A percentile compares a stretch with the other conserved stretches of the same genome.
Evolutionary conservation across 2,797 vertebrate species (phyloP).

Genomic region (Tympanoctomys barrerae): DNA sequence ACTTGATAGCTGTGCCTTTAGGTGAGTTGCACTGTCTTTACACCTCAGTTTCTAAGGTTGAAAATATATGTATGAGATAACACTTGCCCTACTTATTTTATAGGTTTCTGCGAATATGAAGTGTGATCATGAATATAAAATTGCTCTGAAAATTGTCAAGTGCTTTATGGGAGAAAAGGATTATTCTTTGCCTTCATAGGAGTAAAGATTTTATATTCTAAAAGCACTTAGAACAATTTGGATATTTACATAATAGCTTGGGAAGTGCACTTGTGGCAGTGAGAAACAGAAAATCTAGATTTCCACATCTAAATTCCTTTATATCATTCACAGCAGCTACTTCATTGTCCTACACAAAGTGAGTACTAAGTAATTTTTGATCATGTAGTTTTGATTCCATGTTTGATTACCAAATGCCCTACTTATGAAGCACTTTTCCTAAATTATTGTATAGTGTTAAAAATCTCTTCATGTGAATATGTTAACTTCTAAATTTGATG

Average conservation of each 20-base stretch:
- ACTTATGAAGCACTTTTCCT: slow-evolving; percentile 66
- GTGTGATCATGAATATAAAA: slow-evolving; percentile 77
- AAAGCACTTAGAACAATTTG: slow-evolving; percentile 80
- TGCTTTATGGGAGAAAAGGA: slow-evolving; percentile 65
- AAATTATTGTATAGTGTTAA: slow-evolving; percentile 64
- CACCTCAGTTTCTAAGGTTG: slow-evolving; percentile 58
- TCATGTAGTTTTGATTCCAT: slow-evolving; percentile 63
- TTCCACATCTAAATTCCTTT: slow-evolving; percentile 64
- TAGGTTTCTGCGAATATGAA: slow-evolving; percentile 71
- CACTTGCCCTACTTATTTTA: slow-evolving; percentile 76
- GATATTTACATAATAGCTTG: slow-evolving; percentile 78
- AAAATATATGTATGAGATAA: slow-evolving; percentile 65
- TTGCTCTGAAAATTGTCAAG: slow-evolving; percentile 70
- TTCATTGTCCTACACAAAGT: slow-evolving; percentile 47
- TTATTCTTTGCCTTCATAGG: slow-evolving; percentile 74
- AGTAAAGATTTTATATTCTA: slow-evolving; percentile 73
- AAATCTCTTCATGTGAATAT: slow-evolving; percentile 57
- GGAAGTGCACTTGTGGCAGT: slow-evolving; percentile 50
- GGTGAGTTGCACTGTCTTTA: slow-evolving; percentile 51
- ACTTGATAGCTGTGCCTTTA: slow-evolving; percentile 35
- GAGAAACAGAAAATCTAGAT: slow-evolving; percentile 60
- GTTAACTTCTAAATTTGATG: slow-evolving; percentile 63
- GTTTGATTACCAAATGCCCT: slow-evolving; percentile 67
- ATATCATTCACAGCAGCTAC: neutral
- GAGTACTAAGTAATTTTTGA: slow-evolving; percentile 72